A percentile compares a stretch with the other conserved stretches of the same genome.
These are phyloP conservation scores for Callipepla californica DNA, from an alignment of 2,113 vertebrate species.

Conservation along the genomic window DNA sequence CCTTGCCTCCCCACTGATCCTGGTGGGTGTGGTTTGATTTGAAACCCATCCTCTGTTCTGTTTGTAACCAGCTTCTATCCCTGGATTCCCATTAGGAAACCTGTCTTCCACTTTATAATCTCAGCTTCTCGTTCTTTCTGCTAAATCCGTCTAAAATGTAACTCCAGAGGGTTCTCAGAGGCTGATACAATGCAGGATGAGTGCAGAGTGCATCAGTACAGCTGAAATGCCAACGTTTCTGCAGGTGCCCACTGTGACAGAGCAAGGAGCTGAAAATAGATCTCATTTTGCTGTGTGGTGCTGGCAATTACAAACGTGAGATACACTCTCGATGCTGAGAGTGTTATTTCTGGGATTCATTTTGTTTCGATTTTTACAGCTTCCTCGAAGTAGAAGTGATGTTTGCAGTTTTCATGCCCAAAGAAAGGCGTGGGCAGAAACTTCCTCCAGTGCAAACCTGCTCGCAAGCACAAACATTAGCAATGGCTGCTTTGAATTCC, in stretches of 20 bases:
- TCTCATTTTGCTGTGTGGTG: neutral
- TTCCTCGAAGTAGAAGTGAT: neutral
- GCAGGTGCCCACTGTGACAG: neutral
- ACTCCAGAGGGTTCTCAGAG: neutral
- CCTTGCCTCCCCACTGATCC: fast-evolving
- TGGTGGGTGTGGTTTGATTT: fast-evolving
- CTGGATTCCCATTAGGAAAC: neutral
- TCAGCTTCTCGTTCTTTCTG: neutral
- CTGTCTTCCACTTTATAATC: neutral
- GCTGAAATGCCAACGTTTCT: neutral
- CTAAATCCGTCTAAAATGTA: neutral
- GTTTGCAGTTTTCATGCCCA: neutral
- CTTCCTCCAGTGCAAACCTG: too few relatives aligned
- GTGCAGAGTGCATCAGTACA: fast-evolving
- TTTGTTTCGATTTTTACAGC: neutral
- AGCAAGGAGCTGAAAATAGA: neutral
- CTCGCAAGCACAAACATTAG: fast-evolving
- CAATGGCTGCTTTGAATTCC: neutral
- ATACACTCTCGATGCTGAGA: neutral
- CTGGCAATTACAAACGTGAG: neutral
- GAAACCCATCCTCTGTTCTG: neutral
- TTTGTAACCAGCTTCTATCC: neutral
- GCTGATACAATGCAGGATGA: neutral
- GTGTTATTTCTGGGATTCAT: neutral
- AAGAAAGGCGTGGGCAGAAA: neutral